These are phyloP conservation scores for Tachina fera DNA, from an alignment of 2,888 invertebrate species.

Conservation along the genomic window DNA sequence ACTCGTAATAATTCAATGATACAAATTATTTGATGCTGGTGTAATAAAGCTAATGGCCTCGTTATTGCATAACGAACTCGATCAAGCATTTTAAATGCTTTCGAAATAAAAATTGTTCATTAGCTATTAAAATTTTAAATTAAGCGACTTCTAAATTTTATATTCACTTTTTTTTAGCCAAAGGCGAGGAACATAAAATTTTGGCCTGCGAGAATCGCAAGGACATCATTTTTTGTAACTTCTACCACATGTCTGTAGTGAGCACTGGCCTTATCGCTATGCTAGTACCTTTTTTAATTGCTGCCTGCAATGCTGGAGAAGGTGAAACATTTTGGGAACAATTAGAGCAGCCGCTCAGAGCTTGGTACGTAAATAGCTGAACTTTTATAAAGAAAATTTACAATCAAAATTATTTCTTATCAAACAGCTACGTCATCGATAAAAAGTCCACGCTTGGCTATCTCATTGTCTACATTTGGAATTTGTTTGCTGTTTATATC, in stretches of 20 bases:
- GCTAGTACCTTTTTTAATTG: constrained; percentile 44
- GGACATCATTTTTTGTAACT: constrained; percentile 47
- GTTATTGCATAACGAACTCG: too few relatives aligned
- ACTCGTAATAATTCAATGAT: too few relatives aligned
- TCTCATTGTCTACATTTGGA: constrained; percentile 4
- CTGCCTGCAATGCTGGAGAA: constrained; percentile 31
- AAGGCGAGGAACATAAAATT: constrained; percentile 40
- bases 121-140: neutral
- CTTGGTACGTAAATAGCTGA: constrained; percentile 28
- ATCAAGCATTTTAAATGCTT: too few relatives aligned
- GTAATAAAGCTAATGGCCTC: too few relatives aligned
- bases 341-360: constrained; percentile 53
- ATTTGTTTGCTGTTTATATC: neutral
- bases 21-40: too few relatives aligned
- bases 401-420: neutral
- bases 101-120: too few relatives aligned
- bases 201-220: constrained; percentile 60
- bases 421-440: constrained; percentile 29
- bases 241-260: constrained; percentile 46
- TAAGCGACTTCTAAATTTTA: neutral
- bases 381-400: neutral
- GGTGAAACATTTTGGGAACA: constrained; percentile 27
- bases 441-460: constrained; percentile 2
- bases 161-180: constrained; percentile 39
- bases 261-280: constrained; percentile 25